Conservation (phyloP, 2,113 vertebrate species). For the Anser cygnoides region DNA sequence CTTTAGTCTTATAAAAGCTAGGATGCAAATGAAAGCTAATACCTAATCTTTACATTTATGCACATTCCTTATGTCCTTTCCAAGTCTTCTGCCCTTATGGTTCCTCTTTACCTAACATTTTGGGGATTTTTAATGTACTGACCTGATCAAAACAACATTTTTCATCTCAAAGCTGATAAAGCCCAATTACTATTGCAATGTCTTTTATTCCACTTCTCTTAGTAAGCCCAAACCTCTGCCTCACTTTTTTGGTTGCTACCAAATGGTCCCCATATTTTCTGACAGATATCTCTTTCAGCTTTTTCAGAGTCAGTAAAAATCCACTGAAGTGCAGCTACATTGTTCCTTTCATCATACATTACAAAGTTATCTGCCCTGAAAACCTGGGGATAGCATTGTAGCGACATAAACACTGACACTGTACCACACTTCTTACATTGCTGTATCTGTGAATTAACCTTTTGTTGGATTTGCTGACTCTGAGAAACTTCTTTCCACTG, state of each 20-base stretch:
- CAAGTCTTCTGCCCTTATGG: not conserved
- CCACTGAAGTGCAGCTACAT: not conserved
- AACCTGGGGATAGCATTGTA: not conserved
- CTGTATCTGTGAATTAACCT: not conserved
- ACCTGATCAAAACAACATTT: not conserved
- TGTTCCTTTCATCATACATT: not conserved
- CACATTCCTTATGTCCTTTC: not conserved
- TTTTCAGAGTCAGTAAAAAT: slow-evolving; percentile 15
- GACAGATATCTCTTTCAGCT: not conserved
- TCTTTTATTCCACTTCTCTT: not conserved
- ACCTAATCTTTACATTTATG: not conserved
- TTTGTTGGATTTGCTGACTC: not conserved
- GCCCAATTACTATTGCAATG: not conserved
- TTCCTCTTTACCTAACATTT: not conserved
- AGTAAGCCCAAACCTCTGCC: not conserved
- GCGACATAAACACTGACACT: not conserved
- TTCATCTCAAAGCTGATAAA: not conserved
- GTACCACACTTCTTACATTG: not conserved
- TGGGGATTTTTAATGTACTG: not conserved
- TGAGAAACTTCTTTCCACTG: not conserved
- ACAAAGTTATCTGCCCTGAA: slow-evolving; percentile 22
- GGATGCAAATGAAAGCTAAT: not conserved
- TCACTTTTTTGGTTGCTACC: not conserved
- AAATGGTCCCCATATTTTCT: not conserved
- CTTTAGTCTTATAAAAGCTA: not conserved